Base-by-base conservation (phyloP, 2,888 invertebrate genomes). In the Phortica magna region DNA sequence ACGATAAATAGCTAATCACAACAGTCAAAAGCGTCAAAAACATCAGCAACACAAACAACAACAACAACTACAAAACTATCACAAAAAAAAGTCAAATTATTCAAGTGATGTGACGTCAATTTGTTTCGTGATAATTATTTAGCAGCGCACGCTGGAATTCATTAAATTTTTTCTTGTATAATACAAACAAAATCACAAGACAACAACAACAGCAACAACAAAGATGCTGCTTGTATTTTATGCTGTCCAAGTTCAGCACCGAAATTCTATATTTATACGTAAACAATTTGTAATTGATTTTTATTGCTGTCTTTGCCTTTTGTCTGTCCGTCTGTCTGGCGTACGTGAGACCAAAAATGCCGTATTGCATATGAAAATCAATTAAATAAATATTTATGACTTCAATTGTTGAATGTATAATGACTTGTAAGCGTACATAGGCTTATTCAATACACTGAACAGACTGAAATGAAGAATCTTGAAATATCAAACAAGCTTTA, bases 141-240 rank as follows among this genome's bases (percentile, higher is more conserved):
- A 73, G 80, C 82, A 83, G 85, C 85, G 85, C 83, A 85, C 85
- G 85, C 85, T 85, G 85, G 85, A 85, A 85, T 85, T 86, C 86
- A 85, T 86, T 83, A 86, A 85, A 84, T 86, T 85, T 48, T 48
- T 48, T 31, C 31, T 31, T 31, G 31, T 31, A 31, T 31, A 31
- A 31, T 4, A 31, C 31, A 31, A 31, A 31, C 31, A 31, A 31
- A 31, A 31, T 31, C 31, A 31, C 2, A 31, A 31, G 31, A 31
- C 31, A 55, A 55, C n/a, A n/a, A 55, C 55, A 7, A 55, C 55
- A n/a, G 55, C 31, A 31, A 31, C 31, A 55, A 55, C 17, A 55
- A 55, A 55, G 14, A 55, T 10, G 17, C 55, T 55, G n/a, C 53
- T 55, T n/a, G 55, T 55, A 55, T 14, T 55, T 55, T n/a, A n/a